Conservation (phyloP, 1,140 invertebrate genomes). For the Ectropis grisescens region DNA sequence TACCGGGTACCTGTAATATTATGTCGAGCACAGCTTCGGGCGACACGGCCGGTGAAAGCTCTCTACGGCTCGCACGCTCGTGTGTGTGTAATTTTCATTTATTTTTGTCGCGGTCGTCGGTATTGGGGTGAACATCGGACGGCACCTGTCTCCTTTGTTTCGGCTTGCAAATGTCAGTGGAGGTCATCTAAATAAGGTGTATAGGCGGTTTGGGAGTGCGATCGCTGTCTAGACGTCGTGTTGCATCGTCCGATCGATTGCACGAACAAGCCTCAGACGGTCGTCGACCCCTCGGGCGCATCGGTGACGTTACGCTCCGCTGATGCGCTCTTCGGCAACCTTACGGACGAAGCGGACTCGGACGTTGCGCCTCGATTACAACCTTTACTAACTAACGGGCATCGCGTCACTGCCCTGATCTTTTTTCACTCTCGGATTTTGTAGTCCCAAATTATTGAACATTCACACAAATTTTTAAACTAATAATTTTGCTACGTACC, state of each 20-base stretch:
- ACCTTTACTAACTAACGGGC: no score
- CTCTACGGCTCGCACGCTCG: slow-evolving; percentile 15
- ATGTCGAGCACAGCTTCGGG: slow-evolving; percentile 28
- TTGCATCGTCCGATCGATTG: slow-evolving; percentile 67
- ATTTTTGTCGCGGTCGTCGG: slow-evolving; percentile 38
- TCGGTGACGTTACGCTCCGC: slow-evolving; percentile 65
- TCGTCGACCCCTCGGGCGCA: slow-evolving; percentile 63
- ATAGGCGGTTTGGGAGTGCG: slow-evolving; percentile 52
- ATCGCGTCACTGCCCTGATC: no score
- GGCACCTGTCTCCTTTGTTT: slow-evolving; percentile 67
- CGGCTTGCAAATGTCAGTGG: slow-evolving; percentile 60
- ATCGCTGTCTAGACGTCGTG: slow-evolving; percentile 64
- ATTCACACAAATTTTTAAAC: no score
- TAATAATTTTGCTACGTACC: no score
- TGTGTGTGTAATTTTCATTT: slow-evolving; percentile 37
- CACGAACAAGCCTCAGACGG: slow-evolving; percentile 62
- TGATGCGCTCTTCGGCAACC: slow-evolving; percentile 57
- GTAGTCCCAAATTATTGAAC: no score
- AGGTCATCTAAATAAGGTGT: slow-evolving; percentile 67
- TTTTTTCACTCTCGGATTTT: no score
- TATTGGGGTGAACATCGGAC: slow-evolving; percentile 36
- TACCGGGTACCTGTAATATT: slow-evolving; percentile 10
- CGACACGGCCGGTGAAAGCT: slow-evolving; percentile 37
- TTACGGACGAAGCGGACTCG: no score
- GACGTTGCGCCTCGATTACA: no score